Evolutionary conservation across 2,797 vertebrate genomes (phyloP), one percentile per base, ranked within the genome.

Genomic region (Fistularia commersonii): DNA sequence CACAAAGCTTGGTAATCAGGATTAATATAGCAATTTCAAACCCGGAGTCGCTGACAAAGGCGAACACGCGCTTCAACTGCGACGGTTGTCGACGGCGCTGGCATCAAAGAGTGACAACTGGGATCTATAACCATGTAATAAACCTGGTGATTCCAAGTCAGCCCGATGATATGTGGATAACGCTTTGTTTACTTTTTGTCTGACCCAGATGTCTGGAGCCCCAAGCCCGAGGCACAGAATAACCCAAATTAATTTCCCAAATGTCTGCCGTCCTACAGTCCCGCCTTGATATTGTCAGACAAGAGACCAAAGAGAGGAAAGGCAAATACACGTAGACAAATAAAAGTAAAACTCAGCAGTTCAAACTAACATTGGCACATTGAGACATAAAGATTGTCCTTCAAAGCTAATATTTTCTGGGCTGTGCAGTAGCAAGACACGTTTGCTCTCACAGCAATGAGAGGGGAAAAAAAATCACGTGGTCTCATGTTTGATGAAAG

Each of bases 181-280:
- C 76, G 38, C 70, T 84, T 80, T 90, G 85, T 86, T 90, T 89
- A 86, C 85, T 77, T 81, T 84, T 76, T 69, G 84, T 88, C 79
- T 89, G 86, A 87, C 85, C 74, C 76, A 74, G 67, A 77, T 86
- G 84, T 87, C 86, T 86, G 79, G 69, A 45, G 58, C 47, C 48
- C 48, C 64, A 71, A 72, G 63, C 80, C 74, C 2, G n/a, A 57
- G 78, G 80, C 77, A 65, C 50, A 14, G 12, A 74, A 64, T 76
- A 84, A 76, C 78, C 77, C 73, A 76, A 70, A 81, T 84, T 44
- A 51, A 74, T 76, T 72, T 38, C 56, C 66, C 50, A 56, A 76
- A 71, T 9, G 14, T 71, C 74, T 67, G 23, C 52, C 9, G 11
- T 55, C 57, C 64, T 12, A 32, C 59, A 33, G 57, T 56, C 61